phyloP scores from a whole-genome alignment of 2,113 vertebrate species.

The Pogonocichla stellata region DNA sequence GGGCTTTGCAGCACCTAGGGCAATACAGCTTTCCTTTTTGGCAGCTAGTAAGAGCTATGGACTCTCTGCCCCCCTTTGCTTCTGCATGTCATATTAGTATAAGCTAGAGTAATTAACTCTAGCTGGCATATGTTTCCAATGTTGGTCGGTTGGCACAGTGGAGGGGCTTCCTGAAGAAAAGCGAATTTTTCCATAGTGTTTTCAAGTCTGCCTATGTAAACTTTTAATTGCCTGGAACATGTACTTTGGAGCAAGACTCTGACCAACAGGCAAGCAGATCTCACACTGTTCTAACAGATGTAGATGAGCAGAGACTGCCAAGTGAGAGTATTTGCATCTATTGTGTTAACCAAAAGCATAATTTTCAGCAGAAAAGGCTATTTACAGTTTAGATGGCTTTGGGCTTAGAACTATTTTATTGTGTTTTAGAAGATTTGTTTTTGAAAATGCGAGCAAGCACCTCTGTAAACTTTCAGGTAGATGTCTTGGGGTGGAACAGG shows the following conservation, averaged over 20 bases:
- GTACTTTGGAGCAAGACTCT: conserved; percentile 38
- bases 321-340: conserved; percentile 28
- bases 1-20: conserved; percentile 1
- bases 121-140: conserved; percentile 58
- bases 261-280: conserved; percentile 62
- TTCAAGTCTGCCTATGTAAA: conserved; percentile 55
- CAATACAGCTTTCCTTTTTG: conserved; percentile 41
- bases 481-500: not conserved
- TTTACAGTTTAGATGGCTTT: conserved; percentile 13
- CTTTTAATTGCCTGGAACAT: conserved; percentile 64
- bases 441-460: not conserved
- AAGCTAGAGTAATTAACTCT: conserved; percentile 61
- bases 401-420: not conserved
- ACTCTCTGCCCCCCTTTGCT: conserved; percentile 21
- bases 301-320: conserved; percentile 54
- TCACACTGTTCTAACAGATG: conserved; percentile 65
- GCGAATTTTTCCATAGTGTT: conserved; percentile 13
- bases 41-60: not conserved
- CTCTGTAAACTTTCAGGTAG: not conserved
- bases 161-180: conserved; percentile 62
- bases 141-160: conserved; percentile 39
- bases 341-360: conserved; percentile 27
- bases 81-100: conserved; percentile 45
- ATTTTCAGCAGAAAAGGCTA: conserved; percentile 48
- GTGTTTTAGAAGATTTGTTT: not conserved